Conservation (phyloP, 1,140 invertebrate species). For the Tigriopus japonicus region DNA sequence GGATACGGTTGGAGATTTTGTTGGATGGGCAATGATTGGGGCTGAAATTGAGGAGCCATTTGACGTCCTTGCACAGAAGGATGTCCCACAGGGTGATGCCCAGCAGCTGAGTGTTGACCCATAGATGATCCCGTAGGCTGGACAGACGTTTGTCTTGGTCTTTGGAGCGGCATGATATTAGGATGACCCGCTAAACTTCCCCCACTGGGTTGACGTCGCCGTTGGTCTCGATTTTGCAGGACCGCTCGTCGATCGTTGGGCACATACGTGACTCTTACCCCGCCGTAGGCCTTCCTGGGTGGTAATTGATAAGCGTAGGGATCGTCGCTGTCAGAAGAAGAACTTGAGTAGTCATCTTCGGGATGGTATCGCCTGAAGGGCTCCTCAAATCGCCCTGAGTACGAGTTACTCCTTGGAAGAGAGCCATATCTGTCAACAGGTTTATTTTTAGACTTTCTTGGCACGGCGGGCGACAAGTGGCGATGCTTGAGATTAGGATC, state of each 20-base stretch:
- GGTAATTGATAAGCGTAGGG: constrained; percentile 55
- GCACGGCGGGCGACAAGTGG: neutral
- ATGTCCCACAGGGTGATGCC: too few relatives aligned
- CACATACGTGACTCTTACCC: constrained; percentile 64
- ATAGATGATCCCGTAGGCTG: too few relatives aligned
- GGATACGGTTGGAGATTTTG: too few relatives aligned
- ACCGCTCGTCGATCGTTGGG: constrained; percentile 47
- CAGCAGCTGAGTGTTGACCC: too few relatives aligned
- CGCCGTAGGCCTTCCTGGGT: constrained; percentile 52
- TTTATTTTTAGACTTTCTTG: neutral
- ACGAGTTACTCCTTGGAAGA: constrained; percentile 27
- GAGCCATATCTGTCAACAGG: neutral
- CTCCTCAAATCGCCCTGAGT: constrained; percentile 20
- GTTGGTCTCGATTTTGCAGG: too few relatives aligned
- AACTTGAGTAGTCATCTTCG: constrained; percentile 31
- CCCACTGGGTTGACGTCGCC: too few relatives aligned
- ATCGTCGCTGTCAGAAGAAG: constrained; percentile 53
- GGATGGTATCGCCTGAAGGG: constrained; percentile 28
- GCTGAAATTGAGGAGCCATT: too few relatives aligned
- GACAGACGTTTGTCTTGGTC: too few relatives aligned
- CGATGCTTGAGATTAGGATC: constrained; percentile 1
- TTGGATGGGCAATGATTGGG: too few relatives aligned
- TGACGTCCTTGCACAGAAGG: too few relatives aligned
- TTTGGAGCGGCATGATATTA: too few relatives aligned
- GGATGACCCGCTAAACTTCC: too few relatives aligned